Evolutionary conservation across 2,113 vertebrate genomes (phyloP), one percentile per base, ranked within the genome.

Genomic region (Apteryx owenii): DNA sequence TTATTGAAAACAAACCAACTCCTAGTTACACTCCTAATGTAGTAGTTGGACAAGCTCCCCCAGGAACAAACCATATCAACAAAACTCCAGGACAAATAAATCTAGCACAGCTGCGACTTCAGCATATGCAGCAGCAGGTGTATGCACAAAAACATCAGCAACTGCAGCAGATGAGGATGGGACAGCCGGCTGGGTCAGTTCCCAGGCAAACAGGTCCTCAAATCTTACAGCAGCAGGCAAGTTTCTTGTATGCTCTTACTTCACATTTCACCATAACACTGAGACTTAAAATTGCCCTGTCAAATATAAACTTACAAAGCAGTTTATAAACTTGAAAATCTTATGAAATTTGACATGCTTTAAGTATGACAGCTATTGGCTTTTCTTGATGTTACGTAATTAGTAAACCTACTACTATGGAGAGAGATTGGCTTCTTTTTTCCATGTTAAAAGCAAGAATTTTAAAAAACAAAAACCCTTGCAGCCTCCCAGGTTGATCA

Each of bases 401-500:
- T 86, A 26, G 60, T 93, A 91, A 90, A 75, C 62, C 90, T 87
- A 46, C 89, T 95, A 2, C 77, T 97, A 70, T 93, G 85, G 92
- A 91, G 91, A 89, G 81, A 88, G 92, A 93, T 84, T 90, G 89
- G 76, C 94, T 96, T 80, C 44, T 97, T 76, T 87, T 93, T 31
- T 95, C 76, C 66, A 25, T 89, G 87, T 76, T 92, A 25, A 95
- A 61, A 92, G 56, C 81, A 86, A 85, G 13, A 68, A 58, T 91
- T 93, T 97, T 96, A 90, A 97, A 96, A 96, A 90, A 83, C 83
- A 81, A 89, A 95, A 95, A 97, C 94, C 95, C 97, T 98, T 97
- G 89, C 95, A 99, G 99, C 99, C 99, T 97, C 99, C 99, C 56
- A 98, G 99, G 96, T 99, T 99, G 97, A 99, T 99, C 98, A 99